Base-by-base conservation (phyloP, 2,113 vertebrate species). In the Ophthalmolycus amberensis region DNA sequence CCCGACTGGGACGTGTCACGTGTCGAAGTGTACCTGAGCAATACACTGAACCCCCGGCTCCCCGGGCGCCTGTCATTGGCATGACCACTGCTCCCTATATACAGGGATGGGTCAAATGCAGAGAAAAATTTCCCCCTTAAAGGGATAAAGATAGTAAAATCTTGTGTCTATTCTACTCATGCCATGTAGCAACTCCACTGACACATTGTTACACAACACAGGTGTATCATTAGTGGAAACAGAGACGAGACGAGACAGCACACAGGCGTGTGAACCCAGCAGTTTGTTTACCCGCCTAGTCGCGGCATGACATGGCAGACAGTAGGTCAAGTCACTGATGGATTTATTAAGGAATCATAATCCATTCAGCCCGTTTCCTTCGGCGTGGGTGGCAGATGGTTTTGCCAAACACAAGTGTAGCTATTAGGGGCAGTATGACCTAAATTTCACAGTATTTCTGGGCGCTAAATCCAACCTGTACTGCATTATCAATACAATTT, bases 161-260 rank as follows among this genome's bases (percentile, higher is more conserved):
- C n/a, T n/a, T n/a, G n/a, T n/a, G n/a, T 25, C 25, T 25, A 25
- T 25, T 25, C 25, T 25, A 52, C 48, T 63, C 6, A 18, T 71
- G 20, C 12, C 25, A 42, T 40, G 34, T 4, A 27, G n/a, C 8
- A 71, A 46, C 38, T 67, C 40, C 18, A 70, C 64, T 27, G 65
- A 52, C 58, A 77, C 37, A 64, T 56, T 9, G 56, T 83, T 75
- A 74, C 46, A 78, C 60, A 77, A 75, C 78, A 65, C 18, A 6
- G 44, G 18, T 8, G 12, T 52, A 52, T 52, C 1, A 52, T 52
- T 52, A 52, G 50, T 22, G 6, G 20, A 9, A n/a, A 22, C 29
- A 20, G 29, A 29, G 29, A 29, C 29, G 32, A 32, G 14, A 44
- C 0, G 1, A 66, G 68, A 54, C 29, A 40, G 16, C 37, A 11